phyloP scores from a whole-genome alignment of 2,888 invertebrate genomes.

The Calameuta filiformis region DNA sequence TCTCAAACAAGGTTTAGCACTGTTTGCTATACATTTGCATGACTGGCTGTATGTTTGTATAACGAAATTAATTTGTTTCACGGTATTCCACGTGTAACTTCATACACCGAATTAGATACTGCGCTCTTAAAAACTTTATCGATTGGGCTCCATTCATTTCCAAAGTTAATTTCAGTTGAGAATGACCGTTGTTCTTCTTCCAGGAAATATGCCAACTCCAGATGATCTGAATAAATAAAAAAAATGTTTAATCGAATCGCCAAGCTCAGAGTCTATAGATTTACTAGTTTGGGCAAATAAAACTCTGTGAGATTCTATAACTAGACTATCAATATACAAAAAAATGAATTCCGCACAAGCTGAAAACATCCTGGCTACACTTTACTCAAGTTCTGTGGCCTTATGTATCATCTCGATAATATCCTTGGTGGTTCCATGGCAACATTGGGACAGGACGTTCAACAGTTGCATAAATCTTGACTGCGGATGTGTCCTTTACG shows the following conservation, averaged over 20 bases:
- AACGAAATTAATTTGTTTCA: slow-evolving; percentile 17
- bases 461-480: slow-evolving; percentile 56
- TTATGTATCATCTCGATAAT: slow-evolving; percentile 47
- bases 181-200: not conserved
- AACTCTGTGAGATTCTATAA: not conserved
- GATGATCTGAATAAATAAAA: not conserved
- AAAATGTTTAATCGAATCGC: not conserved
- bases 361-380: slow-evolving; percentile 42
- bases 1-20: not conserved
- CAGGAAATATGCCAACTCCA: not conserved
- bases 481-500: slow-evolving; percentile 65
- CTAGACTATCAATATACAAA: not conserved
- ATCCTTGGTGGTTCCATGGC: slow-evolving; percentile 56
- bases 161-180: not conserved
- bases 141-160: not conserved
- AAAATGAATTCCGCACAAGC: slow-evolving; percentile 46
- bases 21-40: not conserved
- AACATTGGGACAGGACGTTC: slow-evolving; percentile 61
- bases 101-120: slow-evolving; percentile 10
- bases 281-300: not conserved
- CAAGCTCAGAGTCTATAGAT: not conserved
- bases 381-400: slow-evolving; percentile 45
- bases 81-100: slow-evolving; percentile 3
- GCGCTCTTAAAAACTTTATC: not conserved
- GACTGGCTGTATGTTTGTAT: slow-evolving; percentile 13